Evolutionary conservation across 2,113 vertebrate species (phyloP).

Genomic region (Pogona vitticeps): DNA sequence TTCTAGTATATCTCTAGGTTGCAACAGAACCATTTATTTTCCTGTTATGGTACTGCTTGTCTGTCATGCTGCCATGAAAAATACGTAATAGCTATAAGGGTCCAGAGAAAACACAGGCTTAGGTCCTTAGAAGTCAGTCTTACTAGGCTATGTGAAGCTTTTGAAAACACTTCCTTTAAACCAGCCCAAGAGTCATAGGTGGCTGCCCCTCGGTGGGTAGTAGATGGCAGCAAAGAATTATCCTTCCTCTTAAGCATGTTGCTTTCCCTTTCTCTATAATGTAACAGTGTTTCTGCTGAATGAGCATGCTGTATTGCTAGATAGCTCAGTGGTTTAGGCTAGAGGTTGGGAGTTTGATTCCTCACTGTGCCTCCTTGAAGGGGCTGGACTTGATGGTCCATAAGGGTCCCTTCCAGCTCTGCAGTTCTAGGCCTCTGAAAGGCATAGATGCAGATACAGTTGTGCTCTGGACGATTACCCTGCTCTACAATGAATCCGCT

Average conservation of each 20-base stretch:
- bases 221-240: not conserved
- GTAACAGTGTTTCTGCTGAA: not conserved
- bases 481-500: too few species aligned
- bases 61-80: not conserved
- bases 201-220: not conserved
- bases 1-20: slow-evolving; percentile 15
- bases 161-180: not conserved
- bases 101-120: not conserved
- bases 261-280: not conserved
- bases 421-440: too few species aligned
- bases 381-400: too few species aligned
- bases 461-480: too few species aligned
- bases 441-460: too few species aligned
- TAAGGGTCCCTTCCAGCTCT: too few species aligned
- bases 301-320: too few species aligned
- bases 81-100: not conserved
- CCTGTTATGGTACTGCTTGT: not conserved
- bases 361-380: too few species aligned
- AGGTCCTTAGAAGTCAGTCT: too few species aligned
- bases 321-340: too few species aligned
- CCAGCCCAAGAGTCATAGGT: not conserved
- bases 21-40: slow-evolving; percentile 1
- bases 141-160: not conserved
- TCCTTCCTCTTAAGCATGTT: not conserved
- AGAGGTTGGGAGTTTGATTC: too few species aligned